Evolutionary conservation across 2,888 invertebrate species (phyloP).

Genomic region (Phrixothrix hirtus): DNA sequence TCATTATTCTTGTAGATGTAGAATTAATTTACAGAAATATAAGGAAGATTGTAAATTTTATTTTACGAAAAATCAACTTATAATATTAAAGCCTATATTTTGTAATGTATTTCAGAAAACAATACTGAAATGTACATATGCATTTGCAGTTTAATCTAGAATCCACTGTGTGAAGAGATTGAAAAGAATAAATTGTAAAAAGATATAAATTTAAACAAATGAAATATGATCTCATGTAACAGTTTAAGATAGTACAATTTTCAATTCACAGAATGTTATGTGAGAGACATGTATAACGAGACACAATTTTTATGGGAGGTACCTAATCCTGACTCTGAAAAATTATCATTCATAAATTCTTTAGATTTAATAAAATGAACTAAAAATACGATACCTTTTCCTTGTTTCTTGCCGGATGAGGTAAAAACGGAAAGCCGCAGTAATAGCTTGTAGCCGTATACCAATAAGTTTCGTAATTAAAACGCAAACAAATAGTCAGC

Average conservation of each 20-base stretch:
- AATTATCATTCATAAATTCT: neutral
- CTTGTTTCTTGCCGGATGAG: conserved; percentile 7
- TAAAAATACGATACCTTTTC: conserved; percentile 12
- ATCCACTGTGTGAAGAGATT: too few relatives aligned
- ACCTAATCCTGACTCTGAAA: neutral
- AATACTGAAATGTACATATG: too few relatives aligned
- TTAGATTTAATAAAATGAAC: conserved; percentile 7
- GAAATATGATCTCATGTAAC: neutral
- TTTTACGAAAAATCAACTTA: too few relatives aligned
- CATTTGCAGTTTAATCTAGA: too few relatives aligned
- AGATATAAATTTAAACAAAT: neutral
- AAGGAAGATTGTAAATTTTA: too few relatives aligned
- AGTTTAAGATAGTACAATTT: neutral
- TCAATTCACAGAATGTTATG: neutral
- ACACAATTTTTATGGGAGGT: neutral
- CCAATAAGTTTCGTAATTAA: conserved; percentile 24
- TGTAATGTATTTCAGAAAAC: neutral
- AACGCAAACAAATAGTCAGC: conserved; percentile 26
- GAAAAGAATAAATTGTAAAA: neutral
- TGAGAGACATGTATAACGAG: neutral
- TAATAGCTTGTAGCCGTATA: conserved; percentile 15
- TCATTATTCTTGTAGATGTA: too few relatives aligned
- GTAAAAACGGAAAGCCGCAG: conserved; percentile 2
- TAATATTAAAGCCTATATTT: neutral
- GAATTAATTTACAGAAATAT: neutral